Evolutionary conservation across 2,888 invertebrate species (phyloP), one percentile per base, ranked within the genome.

Genomic region (Allolobophora icterica): DNA sequence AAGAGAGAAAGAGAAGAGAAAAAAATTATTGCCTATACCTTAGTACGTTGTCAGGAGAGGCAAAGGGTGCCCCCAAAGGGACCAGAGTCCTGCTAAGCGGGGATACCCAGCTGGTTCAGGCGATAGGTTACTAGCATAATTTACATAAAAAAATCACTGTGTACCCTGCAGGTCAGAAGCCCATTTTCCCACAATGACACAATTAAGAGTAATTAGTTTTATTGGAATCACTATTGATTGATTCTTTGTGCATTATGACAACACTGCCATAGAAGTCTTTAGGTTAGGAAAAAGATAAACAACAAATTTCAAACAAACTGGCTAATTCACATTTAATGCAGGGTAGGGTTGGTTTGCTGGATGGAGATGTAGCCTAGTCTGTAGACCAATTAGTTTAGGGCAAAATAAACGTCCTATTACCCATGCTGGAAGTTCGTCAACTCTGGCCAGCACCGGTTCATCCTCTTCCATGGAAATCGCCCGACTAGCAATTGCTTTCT

Each of bases 341-440:
- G 13, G 5, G 40, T 40, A 40, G 19, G 45, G 45, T 2, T 45
- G 6, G 24, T 58, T 58, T 24, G 30, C 58, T 3, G 30, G 4
- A 24, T 30, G 30, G 30, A 58, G 58, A 58, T 24, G 58, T 11
- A 52, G 52, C n/a, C 30, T 8, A 71, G 30, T n/a, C 30, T n/a
- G 71, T 71, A n/a, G 71, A 30, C n/a, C 71, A 30, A 71, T 30
- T 71, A 71, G 71, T 13, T 71, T 8, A 11, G 30, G 30, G 71
- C 71, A 71, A 71, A 58, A 38, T 33, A 84, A 84, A 87, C 19
- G 35, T 87, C 87, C 87, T n/a, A 34, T 87, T 95, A 98, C 98
- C 99, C 99, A 99, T 38, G 98, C 97, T 52, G 99, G 99, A 93
- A 99, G 96, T 95, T 99, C 98, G 94, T 98, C 97, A 91, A 99